Evolutionary conservation across 2,888 invertebrate genomes (phyloP).

Genomic region (Microdon myrmicae): DNA sequence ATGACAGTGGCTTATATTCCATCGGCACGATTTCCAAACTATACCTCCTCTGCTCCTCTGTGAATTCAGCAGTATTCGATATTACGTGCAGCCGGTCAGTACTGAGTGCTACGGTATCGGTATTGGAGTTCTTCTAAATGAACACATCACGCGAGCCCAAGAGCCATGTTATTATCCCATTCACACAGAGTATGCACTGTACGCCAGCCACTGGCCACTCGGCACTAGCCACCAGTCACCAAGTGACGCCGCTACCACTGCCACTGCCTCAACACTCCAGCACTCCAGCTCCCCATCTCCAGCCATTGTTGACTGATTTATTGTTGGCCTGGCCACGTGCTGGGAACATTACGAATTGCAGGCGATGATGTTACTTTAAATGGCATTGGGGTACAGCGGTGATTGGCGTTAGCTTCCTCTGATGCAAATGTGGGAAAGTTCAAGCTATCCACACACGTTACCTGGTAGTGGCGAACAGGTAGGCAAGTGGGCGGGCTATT

Average conservation of each 20-base stretch:
- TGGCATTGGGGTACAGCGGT: slow-evolving; percentile 34
- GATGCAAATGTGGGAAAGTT: slow-evolving; percentile 22
- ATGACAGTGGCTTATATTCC: slow-evolving; percentile 51
- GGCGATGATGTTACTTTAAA: slow-evolving; percentile 46
- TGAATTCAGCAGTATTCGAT: slow-evolving; percentile 25
- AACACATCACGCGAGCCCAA: slow-evolving; percentile 50
- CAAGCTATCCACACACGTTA: no score
- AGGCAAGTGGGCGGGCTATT: slow-evolving; percentile 42
- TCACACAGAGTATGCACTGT: no score
- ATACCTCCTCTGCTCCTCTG: slow-evolving; percentile 6
- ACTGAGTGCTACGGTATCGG: slow-evolving; percentile 9
- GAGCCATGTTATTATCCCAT: slow-evolving; percentile 51
- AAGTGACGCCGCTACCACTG: background rate
- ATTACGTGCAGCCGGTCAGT: slow-evolving; percentile 16
- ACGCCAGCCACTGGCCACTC: no score
- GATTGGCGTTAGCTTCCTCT: slow-evolving; percentile 12
- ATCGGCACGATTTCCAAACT: slow-evolving; percentile 32
- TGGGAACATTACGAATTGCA: slow-evolving; percentile 39
- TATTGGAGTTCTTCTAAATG: slow-evolving; percentile 33
- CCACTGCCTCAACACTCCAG: background rate
- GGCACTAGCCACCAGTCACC: slow-evolving; percentile 9
- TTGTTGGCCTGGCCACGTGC: slow-evolving; percentile 46
- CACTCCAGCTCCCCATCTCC: slow-evolving; percentile 1
- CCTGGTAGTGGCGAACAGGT: slow-evolving; percentile 17
- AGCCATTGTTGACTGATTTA: slow-evolving; percentile 38